Evolutionary conservation across 2,113 vertebrate genomes (phyloP).

Genomic region (Prunella fulvescens): DNA sequence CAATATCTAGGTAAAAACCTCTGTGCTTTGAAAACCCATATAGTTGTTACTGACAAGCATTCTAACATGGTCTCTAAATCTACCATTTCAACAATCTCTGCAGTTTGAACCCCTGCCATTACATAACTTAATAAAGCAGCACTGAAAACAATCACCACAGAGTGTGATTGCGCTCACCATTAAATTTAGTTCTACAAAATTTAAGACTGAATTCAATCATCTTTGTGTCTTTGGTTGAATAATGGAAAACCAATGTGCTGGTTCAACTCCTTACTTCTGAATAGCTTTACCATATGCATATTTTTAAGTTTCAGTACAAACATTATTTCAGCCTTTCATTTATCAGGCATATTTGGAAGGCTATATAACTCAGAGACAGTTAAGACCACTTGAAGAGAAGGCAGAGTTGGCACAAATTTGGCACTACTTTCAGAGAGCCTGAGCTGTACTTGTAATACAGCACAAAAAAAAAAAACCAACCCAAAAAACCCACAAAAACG

Average conservation of each 20-base stretch:
- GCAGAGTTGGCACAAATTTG: conserved; percentile 18
- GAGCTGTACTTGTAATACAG: not conserved
- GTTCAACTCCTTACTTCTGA: conserved; percentile 41
- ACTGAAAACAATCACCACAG: conserved; percentile 73
- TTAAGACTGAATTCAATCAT: conserved; percentile 68
- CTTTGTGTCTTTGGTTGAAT: conserved; percentile 60
- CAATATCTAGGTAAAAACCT: conserved; percentile 59
- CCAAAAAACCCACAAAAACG: not conserved
- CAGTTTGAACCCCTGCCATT: conserved; percentile 70
- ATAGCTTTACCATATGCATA: conserved; percentile 35
- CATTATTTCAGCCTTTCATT: conserved; percentile 53
- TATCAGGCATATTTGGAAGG: conserved; percentile 39
- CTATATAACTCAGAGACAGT: conserved; percentile 25
- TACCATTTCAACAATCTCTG: conserved; percentile 63
- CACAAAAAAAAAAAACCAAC: not conserved
- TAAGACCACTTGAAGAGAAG: conserved; percentile 39
- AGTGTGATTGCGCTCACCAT: conserved; percentile 57
- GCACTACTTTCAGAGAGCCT: not conserved
- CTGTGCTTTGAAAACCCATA: conserved; percentile 49
- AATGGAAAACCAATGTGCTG: conserved; percentile 29
- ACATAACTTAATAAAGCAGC: conserved; percentile 77
- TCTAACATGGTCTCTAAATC: conserved; percentile 62
- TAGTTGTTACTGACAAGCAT: conserved; percentile 63
- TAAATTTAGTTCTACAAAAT: conserved; percentile 70
- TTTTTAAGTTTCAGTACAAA: conserved; percentile 56